Evolutionary conservation across 2,797 vertebrate genomes (phyloP), one percentile per base, ranked within the genome.

Genomic region (Lepidocolaptes lacrymiger): DNA sequence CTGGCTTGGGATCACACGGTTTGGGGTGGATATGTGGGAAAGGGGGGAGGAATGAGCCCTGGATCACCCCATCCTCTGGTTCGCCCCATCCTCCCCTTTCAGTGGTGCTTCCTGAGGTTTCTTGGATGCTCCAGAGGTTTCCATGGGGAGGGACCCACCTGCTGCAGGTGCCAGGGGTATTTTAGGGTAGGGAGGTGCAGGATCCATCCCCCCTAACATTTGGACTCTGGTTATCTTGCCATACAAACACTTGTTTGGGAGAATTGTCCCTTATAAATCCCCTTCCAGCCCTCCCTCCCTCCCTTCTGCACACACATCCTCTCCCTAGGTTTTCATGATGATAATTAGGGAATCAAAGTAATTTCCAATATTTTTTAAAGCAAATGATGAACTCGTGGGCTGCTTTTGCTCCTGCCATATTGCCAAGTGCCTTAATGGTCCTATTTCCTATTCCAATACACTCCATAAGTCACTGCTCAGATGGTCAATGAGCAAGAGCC

Each of bases 341-440:
- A 3, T 94, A 91, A 93, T 88, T 20, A 54, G 48, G 64, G 56
- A 89, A 85, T 85, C 74, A 89, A 91, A 88, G 77, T 68, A 56
- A 89, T 55, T 89, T 71, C 64, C 93, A 68, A 11, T 69, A 55
- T 88, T 89, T 89, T 94, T 85, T 37, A 55, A 93, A 84, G 16
- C 22, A 9, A 58, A 83, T 55, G 12, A 82, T 85, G 91, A 93
- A 89, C 72, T 85, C 78, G 0, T 0, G 18, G 71, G 78, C 84
- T 75, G 68, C 86, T 89, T 91, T 83, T 16, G 46, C 91, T 78
- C 8, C 85, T 88, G 95, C 93, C 94, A 85, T 95, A 92, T 93
- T 95, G 93, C 85, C 71, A 89, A 96, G 93, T 84, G 85, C 46
- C 89, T 96, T 95, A 89, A 96, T 95, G 24, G 75, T 32, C 75